These are phyloP conservation scores for Oreochromis niloticus DNA, from an alignment of 2,113 vertebrate species.

Conservation along the genomic window DNA sequence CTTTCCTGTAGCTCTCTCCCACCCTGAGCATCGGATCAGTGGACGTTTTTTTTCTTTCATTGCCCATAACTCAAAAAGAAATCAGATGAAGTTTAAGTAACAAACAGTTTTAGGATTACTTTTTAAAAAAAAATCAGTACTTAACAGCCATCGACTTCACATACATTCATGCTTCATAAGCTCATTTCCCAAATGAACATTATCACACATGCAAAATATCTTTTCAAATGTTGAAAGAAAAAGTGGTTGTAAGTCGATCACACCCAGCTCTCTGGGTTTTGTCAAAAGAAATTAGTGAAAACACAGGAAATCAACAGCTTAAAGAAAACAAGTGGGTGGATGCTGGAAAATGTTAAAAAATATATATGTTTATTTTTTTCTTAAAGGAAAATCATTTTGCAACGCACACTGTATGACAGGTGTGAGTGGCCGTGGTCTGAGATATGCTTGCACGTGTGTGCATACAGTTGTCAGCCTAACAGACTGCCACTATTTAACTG, in stretches of 20 bases:
- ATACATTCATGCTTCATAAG: background rate
- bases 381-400: background rate
- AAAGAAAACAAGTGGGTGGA: background rate
- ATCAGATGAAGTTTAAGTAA: background rate
- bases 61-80: background rate
- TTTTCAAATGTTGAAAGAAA: background rate
- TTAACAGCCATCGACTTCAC: background rate
- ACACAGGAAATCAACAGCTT: background rate
- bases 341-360: background rate
- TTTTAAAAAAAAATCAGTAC: background rate
- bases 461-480: conserved; percentile 7
- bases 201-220: background rate
- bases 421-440: background rate
- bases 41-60: background rate
- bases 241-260: background rate
- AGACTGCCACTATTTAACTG: conserved; percentile 3
- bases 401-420: background rate
- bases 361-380: fast-evolving
- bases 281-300: background rate
- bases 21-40: background rate
- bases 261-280: background rate
- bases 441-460: background rate
- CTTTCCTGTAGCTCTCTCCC: background rate
- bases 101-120: background rate
- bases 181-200: conserved; percentile 20